Evolutionary conservation across 2,888 invertebrate species (phyloP).

Genomic region (Baccha elongata): DNA sequence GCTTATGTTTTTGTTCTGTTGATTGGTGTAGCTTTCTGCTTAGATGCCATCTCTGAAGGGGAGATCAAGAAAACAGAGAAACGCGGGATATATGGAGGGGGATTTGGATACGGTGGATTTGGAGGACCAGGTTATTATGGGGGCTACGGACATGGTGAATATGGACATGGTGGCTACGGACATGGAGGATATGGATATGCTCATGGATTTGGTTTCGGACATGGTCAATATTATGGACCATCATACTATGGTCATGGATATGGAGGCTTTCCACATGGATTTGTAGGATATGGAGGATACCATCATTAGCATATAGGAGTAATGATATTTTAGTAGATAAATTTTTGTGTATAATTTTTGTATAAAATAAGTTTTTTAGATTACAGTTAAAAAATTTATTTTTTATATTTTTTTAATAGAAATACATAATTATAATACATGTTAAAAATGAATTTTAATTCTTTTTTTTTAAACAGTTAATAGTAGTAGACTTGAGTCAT

Average conservation of each 20-base stretch:
- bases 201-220: constrained; percentile 7
- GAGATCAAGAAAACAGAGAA: constrained; percentile 70
- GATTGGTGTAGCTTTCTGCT: constrained; percentile 36
- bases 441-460: too few relatives aligned
- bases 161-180: constrained; percentile 25
- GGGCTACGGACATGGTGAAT: constrained; percentile 18
- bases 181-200: constrained; percentile 31
- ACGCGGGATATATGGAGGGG: constrained; percentile 64
- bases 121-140: background rate
- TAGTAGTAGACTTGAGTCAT: too few relatives aligned
- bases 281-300: constrained; percentile 38
- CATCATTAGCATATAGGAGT: too few relatives aligned
- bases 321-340: too few relatives aligned
- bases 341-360: too few relatives aligned
- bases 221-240: constrained; percentile 35
- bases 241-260: constrained; percentile 53
- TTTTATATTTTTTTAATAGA: too few relatives aligned
- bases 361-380: too few relatives aligned
- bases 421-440: too few relatives aligned
- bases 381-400: too few relatives aligned
- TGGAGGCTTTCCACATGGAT: constrained; percentile 51
- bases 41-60: constrained; percentile 22
- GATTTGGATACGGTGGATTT: background rate
- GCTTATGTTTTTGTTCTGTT: constrained; percentile 43
- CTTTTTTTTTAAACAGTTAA: too few relatives aligned